A percentile compares a stretch with the other conserved stretches of the same genome.
phyloP scores from a whole-genome alignment of 2,797 vertebrate genomes.

The Capromys pilorides region DNA sequence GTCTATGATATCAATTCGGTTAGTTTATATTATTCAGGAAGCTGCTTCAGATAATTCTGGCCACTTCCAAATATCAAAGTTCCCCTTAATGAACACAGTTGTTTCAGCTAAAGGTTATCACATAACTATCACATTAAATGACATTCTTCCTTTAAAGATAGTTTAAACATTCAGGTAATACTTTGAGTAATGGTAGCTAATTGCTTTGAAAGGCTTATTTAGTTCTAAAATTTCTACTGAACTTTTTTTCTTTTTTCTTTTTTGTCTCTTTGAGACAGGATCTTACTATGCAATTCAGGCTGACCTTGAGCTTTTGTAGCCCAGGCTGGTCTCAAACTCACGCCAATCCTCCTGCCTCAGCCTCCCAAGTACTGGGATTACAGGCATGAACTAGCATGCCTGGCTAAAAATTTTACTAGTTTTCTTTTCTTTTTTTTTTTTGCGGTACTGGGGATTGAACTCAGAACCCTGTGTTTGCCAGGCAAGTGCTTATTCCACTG shows the following conservation, averaged over 20 bases:
- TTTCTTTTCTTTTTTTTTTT: no score
- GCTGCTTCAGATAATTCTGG: conserved; percentile 29
- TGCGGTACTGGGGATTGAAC: no score
- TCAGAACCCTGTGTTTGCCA: no score
- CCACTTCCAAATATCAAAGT: neutral
- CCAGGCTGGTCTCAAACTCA: no score
- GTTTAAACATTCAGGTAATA: neutral
- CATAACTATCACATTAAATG: neutral
- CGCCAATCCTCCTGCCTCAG: no score
- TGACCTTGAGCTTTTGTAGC: no score
- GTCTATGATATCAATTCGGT: neutral
- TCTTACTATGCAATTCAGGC: no score
- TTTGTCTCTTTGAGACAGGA: no score
- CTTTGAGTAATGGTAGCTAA: neutral
- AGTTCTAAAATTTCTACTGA: neutral
- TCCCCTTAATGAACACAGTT: neutral
- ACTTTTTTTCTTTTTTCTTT: neutral
- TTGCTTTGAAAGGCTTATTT: conserved; percentile 23
- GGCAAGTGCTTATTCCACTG: no score
- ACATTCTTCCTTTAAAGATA: conserved; percentile 25
- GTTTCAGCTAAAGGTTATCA: neutral
- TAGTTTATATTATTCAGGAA: conserved; percentile 50
- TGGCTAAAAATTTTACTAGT: no score
- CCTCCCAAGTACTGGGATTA: no score
- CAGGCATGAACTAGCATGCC: no score